Percentiles rank a stretch among this genome's conserved stretches.
phyloP scores from a whole-genome alignment of 2,113 vertebrate species.

The Anoura caudifer region DNA sequence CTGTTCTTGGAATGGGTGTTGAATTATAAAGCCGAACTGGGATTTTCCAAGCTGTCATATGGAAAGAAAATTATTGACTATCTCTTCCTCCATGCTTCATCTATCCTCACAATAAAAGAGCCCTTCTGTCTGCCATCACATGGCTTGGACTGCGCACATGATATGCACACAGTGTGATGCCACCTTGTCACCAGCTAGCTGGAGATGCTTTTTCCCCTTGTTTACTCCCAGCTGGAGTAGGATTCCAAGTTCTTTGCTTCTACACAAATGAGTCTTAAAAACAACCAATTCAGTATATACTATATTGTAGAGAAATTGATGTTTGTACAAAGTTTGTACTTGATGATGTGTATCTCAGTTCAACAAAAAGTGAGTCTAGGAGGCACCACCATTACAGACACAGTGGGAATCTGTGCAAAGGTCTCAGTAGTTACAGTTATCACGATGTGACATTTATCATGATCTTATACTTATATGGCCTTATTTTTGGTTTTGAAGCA shows the following conservation, averaged over 20 bases:
- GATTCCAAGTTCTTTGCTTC: not conserved
- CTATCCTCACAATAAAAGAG: not conserved
- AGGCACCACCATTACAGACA: not conserved
- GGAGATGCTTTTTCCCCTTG: not conserved
- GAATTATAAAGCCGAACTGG: conserved; percentile 56
- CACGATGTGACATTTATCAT: fast-evolving
- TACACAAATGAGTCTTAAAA: conserved; percentile 22
- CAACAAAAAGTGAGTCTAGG: not conserved
- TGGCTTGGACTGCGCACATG: not conserved
- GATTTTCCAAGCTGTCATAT: conserved; percentile 69
- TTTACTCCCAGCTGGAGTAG: not conserved
- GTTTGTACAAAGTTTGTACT: not conserved
- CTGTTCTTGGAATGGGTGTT: conserved; percentile 59
- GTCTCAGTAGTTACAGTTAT: not conserved
- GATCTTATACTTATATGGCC: not conserved
- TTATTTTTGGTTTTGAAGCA: not conserved
- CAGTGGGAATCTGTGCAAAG: not conserved
- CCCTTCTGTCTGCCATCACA: conserved; percentile 2
- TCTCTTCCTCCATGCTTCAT: not conserved
- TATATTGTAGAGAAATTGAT: not conserved
- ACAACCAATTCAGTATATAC: not conserved
- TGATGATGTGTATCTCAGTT: not conserved
- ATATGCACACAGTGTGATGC: not conserved
- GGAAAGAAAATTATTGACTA: conserved; percentile 69
- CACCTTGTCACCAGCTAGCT: conserved; percentile 2